phyloP scores from a whole-genome alignment of 2,888 invertebrate species.

The Lypha dubia region DNA sequence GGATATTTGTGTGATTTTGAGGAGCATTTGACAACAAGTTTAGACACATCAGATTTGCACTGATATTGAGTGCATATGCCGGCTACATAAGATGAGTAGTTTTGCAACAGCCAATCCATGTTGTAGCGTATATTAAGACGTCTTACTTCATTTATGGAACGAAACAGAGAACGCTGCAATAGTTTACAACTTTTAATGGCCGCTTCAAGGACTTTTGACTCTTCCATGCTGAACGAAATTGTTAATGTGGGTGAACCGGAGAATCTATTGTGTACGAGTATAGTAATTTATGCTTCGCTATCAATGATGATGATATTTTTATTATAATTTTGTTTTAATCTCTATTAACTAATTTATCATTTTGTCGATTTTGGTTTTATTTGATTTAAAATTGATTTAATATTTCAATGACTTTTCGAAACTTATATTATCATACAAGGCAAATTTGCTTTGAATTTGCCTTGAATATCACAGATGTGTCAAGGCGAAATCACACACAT shows the following conservation, averaged over 20 bases:
- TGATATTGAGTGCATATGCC: constrained; percentile 74
- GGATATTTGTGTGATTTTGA: constrained; percentile 27
- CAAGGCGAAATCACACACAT: too few relatives aligned
- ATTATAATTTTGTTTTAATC: neutral
- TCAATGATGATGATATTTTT: neutral
- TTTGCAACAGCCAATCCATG: constrained; percentile 75
- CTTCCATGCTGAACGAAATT: constrained; percentile 72
- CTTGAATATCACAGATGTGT: too few relatives aligned
- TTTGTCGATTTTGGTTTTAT: constrained; percentile 18
- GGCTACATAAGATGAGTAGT: constrained; percentile 74
- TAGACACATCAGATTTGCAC: constrained; percentile 14
- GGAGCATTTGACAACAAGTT: neutral
- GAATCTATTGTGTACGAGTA: neutral
- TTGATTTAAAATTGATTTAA: neutral
- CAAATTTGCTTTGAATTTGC: too few relatives aligned
- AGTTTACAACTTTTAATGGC: constrained; percentile 74
- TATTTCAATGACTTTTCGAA: neutral
- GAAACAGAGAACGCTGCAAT: constrained; percentile 73
- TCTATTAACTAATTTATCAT: neutral
- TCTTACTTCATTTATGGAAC: constrained; percentile 74
- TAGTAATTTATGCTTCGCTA: neutral
- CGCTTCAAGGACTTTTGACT: constrained; percentile 73
- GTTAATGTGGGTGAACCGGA: neutral
- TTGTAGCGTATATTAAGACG: constrained; percentile 77
- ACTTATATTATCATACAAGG: too few relatives aligned